Evolutionary conservation across 2,888 invertebrate genomes (phyloP), one percentile per base, ranked within the genome.

Genomic region (Argyresthia albistria): DNA sequence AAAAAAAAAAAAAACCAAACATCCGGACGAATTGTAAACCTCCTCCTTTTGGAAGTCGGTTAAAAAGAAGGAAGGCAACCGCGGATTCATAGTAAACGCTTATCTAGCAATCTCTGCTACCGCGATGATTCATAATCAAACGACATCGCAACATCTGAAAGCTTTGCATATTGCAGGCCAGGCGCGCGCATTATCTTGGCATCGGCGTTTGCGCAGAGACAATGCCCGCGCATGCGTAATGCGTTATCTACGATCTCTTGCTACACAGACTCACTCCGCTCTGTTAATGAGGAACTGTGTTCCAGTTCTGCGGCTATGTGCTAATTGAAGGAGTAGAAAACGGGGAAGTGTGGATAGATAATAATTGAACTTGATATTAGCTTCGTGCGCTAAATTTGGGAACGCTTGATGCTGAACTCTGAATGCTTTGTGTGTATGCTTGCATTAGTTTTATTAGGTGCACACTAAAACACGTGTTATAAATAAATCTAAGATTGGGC

Each of bases 181-280:
- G 65, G 75, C 79, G 76, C 76, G 79, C 76, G 72, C 65, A 77
- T 80, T 74, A 74, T 74, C 73, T 73, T 67, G 67, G 66, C 69
- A 70, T 73, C 71, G 70, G 62, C 67, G 25, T 25, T 25, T 25
- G 72, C 66, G 73, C 75, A 70, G 75, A 82, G 78, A 87, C 86
- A 87, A 87, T 87, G 71, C 79, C 57, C 57, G 64, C 80, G 82
- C 80, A 83, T 84, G 84, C 86, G 86, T 83, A 83, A 80, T 80
- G 77, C 75, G 79, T 84, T 87, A 87, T 86, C 86, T 75, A 61
- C 68, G 69, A 84, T 84, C 81, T 80, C 76, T 84, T 83, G 75
- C 82, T 69, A 80, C 80, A 25, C 25, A 25, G 25, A 25, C 25
- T 25, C 25, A 83, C 76, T 70, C 68, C 76, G 75, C 72, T 71